These are phyloP conservation scores for Elegia similella DNA, from an alignment of 2,888 invertebrate species.

Conservation along the genomic window DNA sequence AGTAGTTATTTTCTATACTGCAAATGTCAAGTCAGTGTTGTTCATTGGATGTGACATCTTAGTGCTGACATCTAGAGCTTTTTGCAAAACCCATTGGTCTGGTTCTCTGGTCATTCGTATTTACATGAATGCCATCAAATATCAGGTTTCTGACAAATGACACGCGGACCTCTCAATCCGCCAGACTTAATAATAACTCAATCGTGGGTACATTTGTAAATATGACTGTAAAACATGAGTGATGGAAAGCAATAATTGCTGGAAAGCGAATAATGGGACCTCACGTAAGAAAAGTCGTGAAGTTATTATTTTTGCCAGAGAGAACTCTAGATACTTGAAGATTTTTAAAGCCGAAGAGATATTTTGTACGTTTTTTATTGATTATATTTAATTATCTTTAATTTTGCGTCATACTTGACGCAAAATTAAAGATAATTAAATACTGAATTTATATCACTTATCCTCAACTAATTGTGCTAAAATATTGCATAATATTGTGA, in stretches of 20 bases:
- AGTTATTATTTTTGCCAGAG: not conserved
- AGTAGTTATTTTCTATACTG: too few relatives aligned
- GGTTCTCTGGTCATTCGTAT: not conserved
- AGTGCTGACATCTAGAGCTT: too few relatives aligned
- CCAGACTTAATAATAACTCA: constrained; percentile 3
- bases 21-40: too few relatives aligned
- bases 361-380: not conserved
- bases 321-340: too few relatives aligned
- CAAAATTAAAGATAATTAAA: too few relatives aligned
- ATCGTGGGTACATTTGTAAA: not conserved
- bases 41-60: too few relatives aligned
- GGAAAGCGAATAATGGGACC: constrained; percentile 1
- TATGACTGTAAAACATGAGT: not conserved
- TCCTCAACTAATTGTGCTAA: too few relatives aligned
- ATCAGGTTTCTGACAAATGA: not conserved
- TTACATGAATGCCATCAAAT: not conserved
- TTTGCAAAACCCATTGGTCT: too few relatives aligned
- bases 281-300: not conserved
- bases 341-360: not conserved
- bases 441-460: too few relatives aligned
- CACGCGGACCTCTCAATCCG: not conserved
- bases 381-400: too few relatives aligned
- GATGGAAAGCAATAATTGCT: constrained; percentile 3
- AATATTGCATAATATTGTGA: too few relatives aligned
- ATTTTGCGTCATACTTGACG: too few relatives aligned